Evolutionary conservation across 2,888 invertebrate species (phyloP), one percentile per base, ranked within the genome.

Genomic region (Chalcosyrphus nemorum): DNA sequence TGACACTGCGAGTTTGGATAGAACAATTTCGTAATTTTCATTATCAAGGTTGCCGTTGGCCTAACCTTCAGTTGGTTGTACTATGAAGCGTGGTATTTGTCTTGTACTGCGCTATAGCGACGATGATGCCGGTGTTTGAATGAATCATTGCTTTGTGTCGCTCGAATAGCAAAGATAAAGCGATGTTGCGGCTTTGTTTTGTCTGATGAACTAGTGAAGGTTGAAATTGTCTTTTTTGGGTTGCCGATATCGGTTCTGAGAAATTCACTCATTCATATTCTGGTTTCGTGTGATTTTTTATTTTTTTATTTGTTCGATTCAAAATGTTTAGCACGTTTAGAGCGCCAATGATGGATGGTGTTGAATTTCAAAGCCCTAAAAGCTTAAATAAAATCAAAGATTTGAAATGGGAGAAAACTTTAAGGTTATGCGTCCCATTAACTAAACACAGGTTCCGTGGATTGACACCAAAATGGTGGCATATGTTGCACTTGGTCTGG

Each of bases 171-270:
- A 43, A n/a, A 32, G 0, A 32, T 32, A 32, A n/a, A 41, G 7
- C n/a, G 4, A 3, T n/a, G n/a, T 9, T 65, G 45, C 15, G 27
- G 38, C 57, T 72, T 78, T 78, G 78, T 78, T 65, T 32, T 41
- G 63, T 24, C 35, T 15, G 47, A 63, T 47, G 11, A 47, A 38
- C 38, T 13, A 32, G 24, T 52, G 57, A 81, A 81, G 75, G 80
- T 81, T 68, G 11, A 35, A 27, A 61, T 32, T 35, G 13, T 38
- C 2, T 24, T 2, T 21, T 50, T 17, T 9, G 24, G 35, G 54
- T 47, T 61, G 29, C 45, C 32, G 71, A n/a, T 71, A 77, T 61
- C n/a, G 45, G 19, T 71, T 77, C 70, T 70, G 43, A 19, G 76
- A 50, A 65, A 35, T 11, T 15, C 2, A 35, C n/a, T 2, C 7